A percentile compares a stretch with the other conserved stretches of the same genome.
These are phyloP conservation scores for Drosophila albomicans DNA, from an alignment of 1,140 invertebrate species.

Conservation along the genomic window DNA sequence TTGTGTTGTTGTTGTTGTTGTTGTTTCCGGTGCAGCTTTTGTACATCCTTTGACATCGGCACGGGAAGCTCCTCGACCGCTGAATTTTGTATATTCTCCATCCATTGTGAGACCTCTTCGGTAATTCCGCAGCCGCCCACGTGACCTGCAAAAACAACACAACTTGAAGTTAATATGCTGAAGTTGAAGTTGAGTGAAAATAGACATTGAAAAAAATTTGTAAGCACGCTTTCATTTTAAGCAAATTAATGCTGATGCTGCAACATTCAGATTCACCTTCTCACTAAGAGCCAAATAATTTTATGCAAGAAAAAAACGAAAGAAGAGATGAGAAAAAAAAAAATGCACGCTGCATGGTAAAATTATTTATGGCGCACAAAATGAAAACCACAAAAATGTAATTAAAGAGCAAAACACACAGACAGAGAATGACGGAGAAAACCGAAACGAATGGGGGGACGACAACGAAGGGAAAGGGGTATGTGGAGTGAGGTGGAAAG, in stretches of 20 bases:
- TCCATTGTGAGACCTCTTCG: conserved; percentile 94
- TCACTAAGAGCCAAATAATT: conserved; percentile 25
- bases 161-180: conserved; percentile 28
- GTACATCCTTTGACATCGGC: conserved; percentile 83
- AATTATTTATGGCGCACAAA: conserved; percentile 76
- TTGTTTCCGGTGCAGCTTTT: conserved; percentile 77
- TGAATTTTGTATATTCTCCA: conserved; percentile 96
- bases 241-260: conserved; percentile 56
- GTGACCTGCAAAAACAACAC: conserved; percentile 87
- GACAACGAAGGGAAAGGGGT: neutral
- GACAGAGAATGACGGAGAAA: conserved; percentile 5
- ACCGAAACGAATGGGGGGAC: neutral
- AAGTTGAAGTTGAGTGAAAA: conserved; percentile 39
- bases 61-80: conserved; percentile 86
- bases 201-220: conserved; percentile 41
- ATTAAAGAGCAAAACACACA: conserved; percentile 66
- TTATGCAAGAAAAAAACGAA: conserved; percentile 22
- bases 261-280: conserved; percentile 30
- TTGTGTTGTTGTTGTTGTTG: conserved; percentile 52
- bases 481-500: neutral
- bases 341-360: conserved; percentile 34
- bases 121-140: conserved; percentile 94
- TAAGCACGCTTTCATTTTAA: conserved; percentile 47
- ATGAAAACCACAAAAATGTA: conserved; percentile 79
- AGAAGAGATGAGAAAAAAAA: neutral